Base-by-base conservation (phyloP, 2,888 invertebrate species). In the Microctonus aethiopoides region DNA sequence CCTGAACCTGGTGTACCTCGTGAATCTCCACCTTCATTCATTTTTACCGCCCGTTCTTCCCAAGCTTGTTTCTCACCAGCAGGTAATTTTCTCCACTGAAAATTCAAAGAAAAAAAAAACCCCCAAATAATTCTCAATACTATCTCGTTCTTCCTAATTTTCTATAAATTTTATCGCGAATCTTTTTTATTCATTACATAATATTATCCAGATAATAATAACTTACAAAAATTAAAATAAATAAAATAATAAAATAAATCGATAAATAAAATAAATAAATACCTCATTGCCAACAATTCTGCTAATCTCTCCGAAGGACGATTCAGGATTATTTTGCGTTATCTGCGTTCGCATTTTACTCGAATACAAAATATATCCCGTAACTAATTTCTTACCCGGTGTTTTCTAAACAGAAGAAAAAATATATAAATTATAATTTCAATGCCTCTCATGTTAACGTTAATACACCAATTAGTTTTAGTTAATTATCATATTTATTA, bases 321-420 rank as follows among this genome's bases (percentile, higher is more conserved):
- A 93, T 72, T 96, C 97, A 0, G 99, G 99, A 88, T 99, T 97
- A 84, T 94, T 96, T 78, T 95, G 94, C 75, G 96, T 94, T 75
- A 99, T 95, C 66, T 93, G 92, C 86, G 97, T 96, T 67, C 99
- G 91, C 60, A 97, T 94, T 88, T 99, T 99, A 82, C 98, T 95
- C 52, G 99, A 98, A 89, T 98, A 99, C 72, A 99, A 90, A 78
- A 99, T 99, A 89, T 99, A 99, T 9, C 99, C 99, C 72, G 98
- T 98, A 80, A 95, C 94, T 74, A 95, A 90, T 87, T 95, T 93
- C 88, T 94, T 95, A 78, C 92, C 92, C 82, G 91, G 77, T 73
- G 85, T 77, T 86, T 86, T 86, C 86, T 86, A 85, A 86, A 86
- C 83, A 84, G 82, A 83, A 81, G 80, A 84, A 82, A 70, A 77